Evolutionary conservation across 2,888 invertebrate species (phyloP), one percentile per base, ranked within the genome.

Genomic region (Acleris emargana): DNA sequence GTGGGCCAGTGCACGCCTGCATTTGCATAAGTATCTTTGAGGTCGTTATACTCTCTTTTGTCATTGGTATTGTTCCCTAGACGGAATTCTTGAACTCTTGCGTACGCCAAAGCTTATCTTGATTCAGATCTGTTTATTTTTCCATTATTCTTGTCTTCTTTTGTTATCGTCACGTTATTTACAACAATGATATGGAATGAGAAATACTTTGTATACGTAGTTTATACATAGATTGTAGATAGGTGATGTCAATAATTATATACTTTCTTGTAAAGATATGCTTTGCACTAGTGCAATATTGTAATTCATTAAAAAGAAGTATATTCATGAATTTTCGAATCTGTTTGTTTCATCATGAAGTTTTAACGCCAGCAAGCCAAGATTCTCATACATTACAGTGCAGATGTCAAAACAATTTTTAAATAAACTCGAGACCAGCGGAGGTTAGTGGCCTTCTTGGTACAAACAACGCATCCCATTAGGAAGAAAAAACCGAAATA

Each of bases 1-100:
- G 86, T 86, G 80, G 82, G 77, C 76, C 78, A 75, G 76, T 78
- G 81, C 79, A 80, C 79, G 81, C 79, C 77, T 79, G 77, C 78
- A 87, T 87, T 86, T 84, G 84, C 85, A 87, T 87, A 86, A 85
- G 82, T 82, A 83, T 80, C 80, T 78, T 72, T 72, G 82, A 77
- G 86, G 85, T 85, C 87, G 85, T 79, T 81, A 83, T 77, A 83
- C 86, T 80, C 72, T 66, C 66, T 66, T 72, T 74, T 80, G 80
- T 79, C 81, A 80, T 79, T 76, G 71, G 76, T 76, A 75, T 76
- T 74, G 71, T 71, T 71, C 74, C 73, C 62, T 58, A 67, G 64
- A 54, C 59, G 67, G 60, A 64, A 67, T 69, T 67, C 49, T 51
- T 60, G 52, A 50, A 58, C 32, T 54, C 49, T 52, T 45, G 13